Base-by-base conservation (phyloP, 2,113 vertebrate genomes). In the Prionailurus viverrinus region DNA sequence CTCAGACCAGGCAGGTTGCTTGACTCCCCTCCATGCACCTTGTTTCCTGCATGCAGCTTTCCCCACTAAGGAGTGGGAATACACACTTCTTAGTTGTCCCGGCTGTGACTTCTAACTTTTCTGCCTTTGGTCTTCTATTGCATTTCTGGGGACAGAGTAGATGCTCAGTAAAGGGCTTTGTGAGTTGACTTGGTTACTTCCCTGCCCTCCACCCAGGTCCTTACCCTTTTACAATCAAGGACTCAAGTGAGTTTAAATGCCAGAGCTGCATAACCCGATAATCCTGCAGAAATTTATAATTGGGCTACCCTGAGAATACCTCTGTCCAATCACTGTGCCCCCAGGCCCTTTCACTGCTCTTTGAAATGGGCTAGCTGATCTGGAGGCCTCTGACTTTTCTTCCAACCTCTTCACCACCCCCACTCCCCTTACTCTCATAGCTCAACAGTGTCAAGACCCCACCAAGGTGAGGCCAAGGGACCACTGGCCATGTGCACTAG, bases 301-400 rank as follows among this genome's bases (percentile, higher is more conserved):
- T 3, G 21, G 87, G 23, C 51, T 13, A 68, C 16, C 8, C 45
- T 85, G 79, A 89, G 65, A 66, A 80, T 36, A 90, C 16, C 45
- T 85, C 51, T 39, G 51, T 92, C 31, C 19, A 80, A 74, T 19
- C 55, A 31, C 12, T 36, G 4, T 61, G 58, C 15, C 13, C 51
- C 48, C 61, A 51, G 45, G 48, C 51, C 73, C 69, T 81, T 79
- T 85, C 27, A 55, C 89, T 92, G 71, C 51, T 69, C 31, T 91
- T 83, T 87, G 51, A 74, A 94, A 39, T 27, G n/a, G 55, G 41
- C 4, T 66, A 13, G 55, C 21, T 27, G 55, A 48, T 8, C 39
- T 11, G 48, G 63, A 96, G 33, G 39, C 53, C n/a, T 91, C 51
- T 94, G 48, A 11, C 36, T 96, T 94, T 66, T n/a, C 78, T 53